Percentiles rank a stretch among this genome's conserved stretches.
Conservation (phyloP, 2,888 invertebrate species). For the Baronia brevicornis region DNA sequence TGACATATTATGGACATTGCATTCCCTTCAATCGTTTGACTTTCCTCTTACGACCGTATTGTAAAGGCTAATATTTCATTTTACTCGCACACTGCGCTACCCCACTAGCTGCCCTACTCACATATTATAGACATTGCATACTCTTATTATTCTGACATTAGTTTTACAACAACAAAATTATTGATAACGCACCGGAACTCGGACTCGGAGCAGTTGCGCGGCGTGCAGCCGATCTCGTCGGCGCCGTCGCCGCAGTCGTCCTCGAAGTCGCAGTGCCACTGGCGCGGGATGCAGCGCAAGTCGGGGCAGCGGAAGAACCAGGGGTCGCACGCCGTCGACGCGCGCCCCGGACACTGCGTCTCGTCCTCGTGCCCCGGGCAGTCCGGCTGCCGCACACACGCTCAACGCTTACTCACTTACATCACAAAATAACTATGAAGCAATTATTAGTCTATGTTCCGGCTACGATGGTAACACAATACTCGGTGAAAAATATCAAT, state of each 20-base stretch:
- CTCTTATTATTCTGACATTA: too few relatives aligned
- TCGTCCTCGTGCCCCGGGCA: slow-evolving; percentile 77
- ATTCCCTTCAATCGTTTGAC: too few relatives aligned
- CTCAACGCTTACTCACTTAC: slow-evolving; percentile 61
- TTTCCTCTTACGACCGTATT: too few relatives aligned
- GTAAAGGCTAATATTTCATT: too few relatives aligned
- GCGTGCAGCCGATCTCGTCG: slow-evolving; percentile 83
- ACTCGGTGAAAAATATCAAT: too few relatives aligned
- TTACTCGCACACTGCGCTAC: too few relatives aligned
- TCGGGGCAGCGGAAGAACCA: slow-evolving; percentile 86
- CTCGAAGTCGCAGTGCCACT: slow-evolving; percentile 84
- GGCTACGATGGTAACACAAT: too few relatives aligned
- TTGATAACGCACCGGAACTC: slow-evolving; percentile 82
- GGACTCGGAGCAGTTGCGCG: slow-evolving; percentile 83
- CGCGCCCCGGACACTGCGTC: slow-evolving; percentile 30
- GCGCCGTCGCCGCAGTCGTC: slow-evolving; percentile 88
- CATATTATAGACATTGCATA: too few relatives aligned
- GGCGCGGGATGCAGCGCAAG: slow-evolving; percentile 81
- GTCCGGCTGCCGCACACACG: slow-evolving; percentile 77
- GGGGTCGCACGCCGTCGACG: slow-evolving; percentile 81
- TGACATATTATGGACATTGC: too few relatives aligned
- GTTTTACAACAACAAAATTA: too few relatives aligned
- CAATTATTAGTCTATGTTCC: too few relatives aligned
- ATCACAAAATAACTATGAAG: slow-evolving; percentile 53
- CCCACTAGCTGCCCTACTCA: too few relatives aligned